Evolutionary conservation across 2,113 vertebrate genomes (phyloP), one percentile per base, ranked within the genome.

Genomic region (Caloenas nicobarica): DNA sequence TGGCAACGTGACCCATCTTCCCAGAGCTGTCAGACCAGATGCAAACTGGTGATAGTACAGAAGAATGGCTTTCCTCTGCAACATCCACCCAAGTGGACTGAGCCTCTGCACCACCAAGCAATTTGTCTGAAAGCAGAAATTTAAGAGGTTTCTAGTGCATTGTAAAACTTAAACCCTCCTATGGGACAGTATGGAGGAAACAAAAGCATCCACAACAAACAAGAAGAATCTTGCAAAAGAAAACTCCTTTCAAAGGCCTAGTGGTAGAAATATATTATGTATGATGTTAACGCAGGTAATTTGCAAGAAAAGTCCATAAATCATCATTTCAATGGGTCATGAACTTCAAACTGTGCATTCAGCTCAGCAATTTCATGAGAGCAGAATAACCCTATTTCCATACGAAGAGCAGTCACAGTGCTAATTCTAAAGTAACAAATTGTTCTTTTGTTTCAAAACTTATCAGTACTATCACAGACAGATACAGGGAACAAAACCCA

Each of bases 311-410:
- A 54, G 21, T 71, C 81, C 78, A 80, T 84, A 82, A 92, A 96
- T 92, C 68, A 92, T 91, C 79, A 81, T 82, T 97, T 92, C 77
- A 69, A 1, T 87, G 68, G 86, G 76, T 94, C 87, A 26, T 64
- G 91, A 96, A 93, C 94, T 89, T 95, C 76, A 88, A 89, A 91
- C 90, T 95, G 81, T 91, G 93, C 88, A 69, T 96, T 96, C 86
- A 80, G 91, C 68, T 96, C 91, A 95, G 61, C 81, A 87, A 42
- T 95, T 91, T 96, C 81, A 66, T 85, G 91, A 79, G 79, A 91
- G 74, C 86, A 88, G 60, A 97, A 96, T 95, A 87, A 94, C 81
- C 74, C 88, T 92, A 91, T 95, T 96, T 97, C 88, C 93, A 95
- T 83, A 92, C 22, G 34, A 79, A 80, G 53, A 95, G 81, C 88